Base-by-base conservation (phyloP, 2,113 vertebrate species). In the Stegastes partitus region DNA sequence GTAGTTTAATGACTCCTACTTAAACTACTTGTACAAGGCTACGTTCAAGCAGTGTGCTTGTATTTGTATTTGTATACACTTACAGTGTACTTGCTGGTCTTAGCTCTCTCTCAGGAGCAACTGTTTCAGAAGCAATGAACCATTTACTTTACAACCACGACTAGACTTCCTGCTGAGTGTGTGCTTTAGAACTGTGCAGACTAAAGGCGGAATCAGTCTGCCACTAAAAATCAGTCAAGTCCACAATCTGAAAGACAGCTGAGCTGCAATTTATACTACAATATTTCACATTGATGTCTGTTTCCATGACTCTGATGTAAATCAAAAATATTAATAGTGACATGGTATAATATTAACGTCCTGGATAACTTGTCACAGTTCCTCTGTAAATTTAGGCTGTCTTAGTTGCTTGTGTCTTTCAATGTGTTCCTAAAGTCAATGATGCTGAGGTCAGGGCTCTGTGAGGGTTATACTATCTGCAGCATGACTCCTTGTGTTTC, bases 21-120 rank as follows among this genome's bases (percentile, higher is more conserved):
- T n/a, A n/a, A 61, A 65, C 42, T 55, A 39, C 59, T 83, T 65
- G 53, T 53, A 66, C 76, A 62, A 44, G 82, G 28, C 39, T 62
- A 44, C 71, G 67, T 76, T 28, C n/a, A 58, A 26, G 22, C 50
- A 54, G 15, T 26, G 75, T 47, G 37, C 50, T 68, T 16, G 2
- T 5, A 28, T 53, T n/a, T 37, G 61, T 37, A 37, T 68, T 18
- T 34, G 65, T 65, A 45, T 39, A 58, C 28, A 65, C 59, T 71
- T 44, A 11, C n/a, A 25, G 34, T 66, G 45, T 39, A 28, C 54
- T 53, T 59, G 9, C 42, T 19, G 59, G 42, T 8, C 49, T 44
- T 15, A 61, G 37, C 45, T 73, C 53, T 65, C 45, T 7, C 31
- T 37, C 14, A 37, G 25, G 42, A 39, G 19, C 44, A 37, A 70